Evolutionary conservation across 2,797 vertebrate genomes (phyloP).

Genomic region (Eulemur coronatus): DNA sequence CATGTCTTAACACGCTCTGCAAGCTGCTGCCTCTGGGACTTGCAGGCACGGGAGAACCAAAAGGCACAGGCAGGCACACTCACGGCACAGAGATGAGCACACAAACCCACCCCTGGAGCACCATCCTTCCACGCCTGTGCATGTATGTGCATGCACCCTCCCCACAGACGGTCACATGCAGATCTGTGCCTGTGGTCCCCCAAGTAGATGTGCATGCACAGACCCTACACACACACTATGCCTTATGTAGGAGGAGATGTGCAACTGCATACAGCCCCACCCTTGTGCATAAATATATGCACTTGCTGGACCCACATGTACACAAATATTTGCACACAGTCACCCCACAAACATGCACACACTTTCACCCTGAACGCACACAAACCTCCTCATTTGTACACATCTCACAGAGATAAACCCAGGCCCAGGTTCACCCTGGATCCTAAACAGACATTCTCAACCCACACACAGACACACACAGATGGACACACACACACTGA

Average conservation of each 20-base stretch:
- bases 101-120: not conserved
- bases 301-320: not conserved
- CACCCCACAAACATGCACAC: not conserved
- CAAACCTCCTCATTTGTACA: not conserved
- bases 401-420: not conserved
- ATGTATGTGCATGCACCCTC: accelerated
- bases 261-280: not conserved
- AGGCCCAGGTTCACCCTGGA: not conserved
- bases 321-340: not conserved
- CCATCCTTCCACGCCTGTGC: not conserved
- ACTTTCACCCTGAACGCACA: not conserved
- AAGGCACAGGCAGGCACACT: not conserved
- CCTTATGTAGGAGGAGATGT: not conserved
- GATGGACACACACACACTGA: not conserved
- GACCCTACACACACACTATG: not conserved
- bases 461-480: not conserved
- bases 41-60: not conserved
- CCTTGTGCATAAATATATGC: not conserved
- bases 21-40: constrained; percentile 68
- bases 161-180: too few relatives aligned
- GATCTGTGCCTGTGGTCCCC: not conserved
- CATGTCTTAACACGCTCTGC: constrained; percentile 56
- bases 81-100: not conserved
- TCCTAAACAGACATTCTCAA: not conserved
- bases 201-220: not conserved